Evolutionary conservation across 2,113 vertebrate species (phyloP).

Genomic region (Mustela nigripes): DNA sequence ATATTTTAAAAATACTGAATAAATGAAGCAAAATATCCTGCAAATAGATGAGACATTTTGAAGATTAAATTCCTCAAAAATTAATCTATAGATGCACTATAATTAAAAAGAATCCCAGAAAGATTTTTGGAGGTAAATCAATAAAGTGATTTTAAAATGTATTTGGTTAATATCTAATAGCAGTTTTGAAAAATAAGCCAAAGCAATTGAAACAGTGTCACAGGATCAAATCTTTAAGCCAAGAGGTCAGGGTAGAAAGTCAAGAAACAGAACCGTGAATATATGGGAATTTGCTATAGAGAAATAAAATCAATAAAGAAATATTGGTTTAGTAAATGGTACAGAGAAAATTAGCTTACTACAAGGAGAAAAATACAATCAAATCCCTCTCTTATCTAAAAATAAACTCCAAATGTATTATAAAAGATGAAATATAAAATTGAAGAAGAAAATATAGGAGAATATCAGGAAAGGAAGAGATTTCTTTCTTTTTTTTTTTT

Average conservation of each 20-base stretch:
- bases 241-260: neutral
- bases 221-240: neutral
- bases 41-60: slow-evolving; percentile 23
- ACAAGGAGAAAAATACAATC: neutral
- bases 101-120: slow-evolving; percentile 27
- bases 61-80: neutral
- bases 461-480: neutral
- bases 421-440: neutral
- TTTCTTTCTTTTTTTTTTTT: neutral
- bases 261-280: neutral
- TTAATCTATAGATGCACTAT: neutral
- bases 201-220: neutral
- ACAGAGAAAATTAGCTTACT: neutral
- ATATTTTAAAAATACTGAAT: neutral
- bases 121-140: slow-evolving; percentile 25
- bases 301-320: neutral
- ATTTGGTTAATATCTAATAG: neutral
- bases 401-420: neutral
- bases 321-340: neutral
- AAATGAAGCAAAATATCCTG: neutral
- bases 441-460: neutral
- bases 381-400: neutral
- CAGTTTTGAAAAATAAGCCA: slow-evolving; percentile 38
- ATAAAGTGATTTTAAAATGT: neutral
- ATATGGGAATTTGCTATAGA: neutral